Conservation (phyloP, 2,113 vertebrate species). For the Corythoichthys haematopterus region DNA sequence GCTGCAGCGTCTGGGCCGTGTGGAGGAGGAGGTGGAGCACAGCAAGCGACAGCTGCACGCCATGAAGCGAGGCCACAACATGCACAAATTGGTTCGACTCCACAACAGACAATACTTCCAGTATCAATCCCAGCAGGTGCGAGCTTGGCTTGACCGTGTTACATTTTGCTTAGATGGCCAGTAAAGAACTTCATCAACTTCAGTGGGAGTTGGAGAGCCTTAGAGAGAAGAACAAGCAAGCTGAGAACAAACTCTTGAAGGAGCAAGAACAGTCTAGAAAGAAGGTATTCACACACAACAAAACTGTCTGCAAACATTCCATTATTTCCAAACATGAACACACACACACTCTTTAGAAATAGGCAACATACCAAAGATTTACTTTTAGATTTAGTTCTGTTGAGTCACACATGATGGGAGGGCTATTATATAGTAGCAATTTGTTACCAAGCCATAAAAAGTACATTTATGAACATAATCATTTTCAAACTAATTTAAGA, state of each 20-base stretch:
- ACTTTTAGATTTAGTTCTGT: no score
- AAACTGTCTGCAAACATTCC: neutral
- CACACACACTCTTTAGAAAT: no score
- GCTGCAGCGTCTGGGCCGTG: conserved; percentile 52
- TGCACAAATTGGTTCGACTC: conserved; percentile 56
- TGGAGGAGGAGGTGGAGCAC: conserved; percentile 63
- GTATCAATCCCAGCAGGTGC: neutral
- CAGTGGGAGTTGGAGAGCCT: conserved; percentile 61
- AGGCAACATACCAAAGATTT: no score
- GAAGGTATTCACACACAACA: conserved; percentile 50
- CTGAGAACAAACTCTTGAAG: conserved; percentile 50
- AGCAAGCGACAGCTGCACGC: conserved; percentile 51
- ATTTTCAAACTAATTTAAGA: no score
- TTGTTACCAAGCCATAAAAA: neutral
- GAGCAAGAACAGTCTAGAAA: conserved; percentile 58
- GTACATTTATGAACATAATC: no score
- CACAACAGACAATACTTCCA: neutral
- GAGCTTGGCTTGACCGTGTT: neutral
- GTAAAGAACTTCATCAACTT: conserved; percentile 66
- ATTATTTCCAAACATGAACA: neutral
- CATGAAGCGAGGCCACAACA: conserved; percentile 62
- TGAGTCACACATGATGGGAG: neutral
- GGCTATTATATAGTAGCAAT: neutral
- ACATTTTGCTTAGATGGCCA: conserved; percentile 52
- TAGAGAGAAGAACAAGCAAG: conserved; percentile 57